Evolutionary conservation across 2,888 invertebrate species (phyloP).

Genomic region (Choreutis nemorana): DNA sequence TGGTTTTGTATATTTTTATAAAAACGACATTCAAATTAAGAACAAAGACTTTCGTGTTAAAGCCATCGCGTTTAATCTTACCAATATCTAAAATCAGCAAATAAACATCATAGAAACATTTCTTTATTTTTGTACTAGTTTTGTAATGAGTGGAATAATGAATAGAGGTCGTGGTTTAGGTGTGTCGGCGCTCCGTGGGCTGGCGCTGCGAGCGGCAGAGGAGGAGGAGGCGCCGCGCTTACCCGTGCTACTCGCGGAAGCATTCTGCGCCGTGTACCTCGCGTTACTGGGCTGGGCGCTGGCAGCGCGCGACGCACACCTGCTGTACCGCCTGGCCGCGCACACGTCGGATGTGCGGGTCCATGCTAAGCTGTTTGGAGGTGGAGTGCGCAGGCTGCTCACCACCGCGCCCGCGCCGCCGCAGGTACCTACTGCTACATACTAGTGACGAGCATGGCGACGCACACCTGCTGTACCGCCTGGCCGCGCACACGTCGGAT

Average conservation of each 20-base stretch:
- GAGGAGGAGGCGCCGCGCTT: conserved; percentile 92
- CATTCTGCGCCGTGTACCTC: conserved; percentile 92
- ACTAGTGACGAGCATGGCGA: too few relatives aligned
- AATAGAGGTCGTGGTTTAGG: conserved; percentile 38
- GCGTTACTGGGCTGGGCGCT: conserved; percentile 93
- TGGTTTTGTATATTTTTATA: conserved; percentile 2
- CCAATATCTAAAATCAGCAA: too few relatives aligned
- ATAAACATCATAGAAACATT: too few relatives aligned
- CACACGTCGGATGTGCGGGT: conserved; percentile 80
- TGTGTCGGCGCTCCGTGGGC: conserved; percentile 89
- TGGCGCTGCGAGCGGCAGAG: conserved; percentile 93
- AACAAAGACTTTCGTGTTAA: too few relatives aligned
- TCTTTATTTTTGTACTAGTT: too few relatives aligned
- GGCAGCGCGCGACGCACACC: conserved; percentile 91
- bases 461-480: too few relatives aligned
- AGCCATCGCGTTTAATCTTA: too few relatives aligned
- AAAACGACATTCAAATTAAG: too few relatives aligned
- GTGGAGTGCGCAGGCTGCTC: conserved; percentile 86
- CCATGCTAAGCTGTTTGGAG: conserved; percentile 88
- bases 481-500: too few relatives aligned
- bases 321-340: conserved; percentile 86
- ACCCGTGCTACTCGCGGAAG: conserved; percentile 90
- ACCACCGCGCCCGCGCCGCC: conserved; percentile 74
- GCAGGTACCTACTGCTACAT: conserved; percentile 37
- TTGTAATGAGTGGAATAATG: not conserved